Percentiles rank a stretch among this genome's conserved stretches.
Evolutionary conservation across 2,113 vertebrate genomes (phyloP).

Genomic region (Oreochromis tanganicae): DNA sequence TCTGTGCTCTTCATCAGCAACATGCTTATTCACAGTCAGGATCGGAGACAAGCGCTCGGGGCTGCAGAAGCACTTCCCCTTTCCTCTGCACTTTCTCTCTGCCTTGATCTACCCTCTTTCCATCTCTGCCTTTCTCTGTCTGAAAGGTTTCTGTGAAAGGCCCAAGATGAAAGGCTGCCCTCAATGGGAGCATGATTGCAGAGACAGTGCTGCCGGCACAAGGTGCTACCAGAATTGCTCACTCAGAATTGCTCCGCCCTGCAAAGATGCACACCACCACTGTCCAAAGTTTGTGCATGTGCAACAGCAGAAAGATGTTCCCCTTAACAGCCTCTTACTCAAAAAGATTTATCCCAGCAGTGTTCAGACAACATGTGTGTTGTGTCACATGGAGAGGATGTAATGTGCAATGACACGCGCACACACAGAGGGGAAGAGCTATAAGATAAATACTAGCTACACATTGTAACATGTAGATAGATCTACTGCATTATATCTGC

Average conservation of each 20-base stretch:
- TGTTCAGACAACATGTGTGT: neutral
- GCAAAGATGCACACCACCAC: neutral
- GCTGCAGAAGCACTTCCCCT: slow-evolving; percentile 62
- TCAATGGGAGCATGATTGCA: slow-evolving; percentile 61
- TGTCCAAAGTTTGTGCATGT: slow-evolving; percentile 6
- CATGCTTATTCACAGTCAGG: slow-evolving; percentile 45
- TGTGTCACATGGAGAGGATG: neutral
- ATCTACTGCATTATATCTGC: neutral
- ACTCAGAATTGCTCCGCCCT: slow-evolving; percentile 18
- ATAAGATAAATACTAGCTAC: neutral
- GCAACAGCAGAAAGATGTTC: neutral
- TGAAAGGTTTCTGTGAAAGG: slow-evolving; percentile 66
- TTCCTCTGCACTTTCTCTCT: slow-evolving; percentile 15
- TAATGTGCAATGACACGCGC: neutral
- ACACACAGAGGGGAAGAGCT: neutral
- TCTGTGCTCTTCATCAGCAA: slow-evolving; percentile 54
- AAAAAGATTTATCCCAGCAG: neutral
- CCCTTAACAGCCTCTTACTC: neutral
- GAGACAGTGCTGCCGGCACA: slow-evolving; percentile 42
- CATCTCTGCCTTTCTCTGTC: slow-evolving; percentile 36
- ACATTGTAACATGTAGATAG: neutral
- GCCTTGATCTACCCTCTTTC: slow-evolving; percentile 33
- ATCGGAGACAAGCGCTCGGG: slow-evolving; percentile 48
- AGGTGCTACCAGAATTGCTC: slow-evolving; percentile 45
- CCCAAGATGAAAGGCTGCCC: slow-evolving; percentile 60